Conservation (phyloP, 2,113 vertebrate genomes). For the Megaleporinus macrocephalus region DNA sequence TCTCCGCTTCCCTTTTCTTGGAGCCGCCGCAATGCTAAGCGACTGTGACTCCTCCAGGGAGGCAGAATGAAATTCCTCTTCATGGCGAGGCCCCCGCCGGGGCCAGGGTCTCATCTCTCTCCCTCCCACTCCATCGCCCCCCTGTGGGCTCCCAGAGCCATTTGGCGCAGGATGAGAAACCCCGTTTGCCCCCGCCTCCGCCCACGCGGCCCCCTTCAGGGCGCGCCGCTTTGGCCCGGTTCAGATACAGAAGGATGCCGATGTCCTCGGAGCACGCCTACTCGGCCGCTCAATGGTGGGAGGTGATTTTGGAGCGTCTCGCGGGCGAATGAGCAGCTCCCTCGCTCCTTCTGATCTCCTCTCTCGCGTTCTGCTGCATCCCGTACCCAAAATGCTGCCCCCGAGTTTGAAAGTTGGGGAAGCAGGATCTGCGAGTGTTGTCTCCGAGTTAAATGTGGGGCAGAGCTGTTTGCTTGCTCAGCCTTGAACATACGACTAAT, state of each 20-base stretch:
- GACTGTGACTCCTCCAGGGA: slow-evolving; percentile 27
- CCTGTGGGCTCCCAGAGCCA: slow-evolving; percentile 35
- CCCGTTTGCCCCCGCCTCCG: slow-evolving; percentile 6
- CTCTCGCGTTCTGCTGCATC: slow-evolving; percentile 21
- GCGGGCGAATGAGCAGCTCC: slow-evolving; percentile 26
- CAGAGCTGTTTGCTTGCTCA: neutral
- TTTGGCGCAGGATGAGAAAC: slow-evolving; percentile 41
- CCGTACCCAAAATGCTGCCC: slow-evolving; percentile 7
- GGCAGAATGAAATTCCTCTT: slow-evolving; percentile 34
- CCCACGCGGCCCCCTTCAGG: slow-evolving; percentile 34
- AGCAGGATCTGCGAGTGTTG: neutral
- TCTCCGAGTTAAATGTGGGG: neutral
- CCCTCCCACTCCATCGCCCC: slow-evolving; percentile 29
- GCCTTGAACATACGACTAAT: no score
- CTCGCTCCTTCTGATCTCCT: slow-evolving; percentile 6
- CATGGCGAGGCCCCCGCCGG: slow-evolving; percentile 18
- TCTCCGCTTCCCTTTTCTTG: slow-evolving; percentile 10
- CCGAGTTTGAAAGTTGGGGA: neutral
- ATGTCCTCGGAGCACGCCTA: slow-evolving; percentile 38
- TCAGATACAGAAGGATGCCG: slow-evolving; percentile 40
- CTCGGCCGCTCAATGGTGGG: slow-evolving; percentile 34
- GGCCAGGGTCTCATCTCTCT: slow-evolving; percentile 21
- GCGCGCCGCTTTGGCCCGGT: slow-evolving; percentile 11
- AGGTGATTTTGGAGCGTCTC: slow-evolving; percentile 46
- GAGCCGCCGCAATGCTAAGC: slow-evolving; percentile 1